Percentiles rank a stretch among this genome's conserved stretches.
phyloP scores from a whole-genome alignment of 1,140 invertebrate genomes.

The Araneus ventricosus region DNA sequence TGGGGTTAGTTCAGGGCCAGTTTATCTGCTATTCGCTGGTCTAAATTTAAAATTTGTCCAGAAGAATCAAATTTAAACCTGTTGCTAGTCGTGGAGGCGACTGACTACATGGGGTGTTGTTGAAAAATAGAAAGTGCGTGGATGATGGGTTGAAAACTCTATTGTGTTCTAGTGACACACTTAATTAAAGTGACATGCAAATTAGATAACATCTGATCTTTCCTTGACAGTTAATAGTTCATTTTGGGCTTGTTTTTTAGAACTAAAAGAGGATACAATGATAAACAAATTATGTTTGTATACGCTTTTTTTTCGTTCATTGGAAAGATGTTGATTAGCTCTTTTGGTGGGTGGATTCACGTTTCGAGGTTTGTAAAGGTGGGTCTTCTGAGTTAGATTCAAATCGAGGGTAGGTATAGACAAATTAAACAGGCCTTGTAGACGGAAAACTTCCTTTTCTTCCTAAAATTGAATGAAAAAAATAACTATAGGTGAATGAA shows the following conservation, averaged over 20 bases:
- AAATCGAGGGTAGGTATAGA: not conserved
- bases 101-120: not conserved
- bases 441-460: not conserved
- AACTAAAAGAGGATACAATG: not conserved
- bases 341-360: not conserved
- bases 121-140: not conserved
- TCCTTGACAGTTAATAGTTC: not conserved
- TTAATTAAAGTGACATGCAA: constrained; percentile 1
- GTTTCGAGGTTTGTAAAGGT: not conserved
- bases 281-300: not conserved
- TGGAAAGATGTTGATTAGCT: too few relatives aligned
- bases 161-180: constrained; percentile 17
- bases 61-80: not conserved
- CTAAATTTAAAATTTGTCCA: not conserved
- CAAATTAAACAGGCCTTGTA: not conserved
- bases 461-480: not conserved
- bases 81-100: not conserved
- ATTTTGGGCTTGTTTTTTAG: not conserved
- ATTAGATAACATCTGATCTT: not conserved
- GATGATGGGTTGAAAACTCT: not conserved
- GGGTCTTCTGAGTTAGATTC: not conserved
- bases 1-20: not conserved
- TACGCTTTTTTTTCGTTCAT: too few relatives aligned
- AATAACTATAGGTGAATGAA: not conserved
- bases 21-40: not conserved